Base-by-base conservation (phyloP, 2,888 invertebrate genomes). In the Thereva unica region DNA sequence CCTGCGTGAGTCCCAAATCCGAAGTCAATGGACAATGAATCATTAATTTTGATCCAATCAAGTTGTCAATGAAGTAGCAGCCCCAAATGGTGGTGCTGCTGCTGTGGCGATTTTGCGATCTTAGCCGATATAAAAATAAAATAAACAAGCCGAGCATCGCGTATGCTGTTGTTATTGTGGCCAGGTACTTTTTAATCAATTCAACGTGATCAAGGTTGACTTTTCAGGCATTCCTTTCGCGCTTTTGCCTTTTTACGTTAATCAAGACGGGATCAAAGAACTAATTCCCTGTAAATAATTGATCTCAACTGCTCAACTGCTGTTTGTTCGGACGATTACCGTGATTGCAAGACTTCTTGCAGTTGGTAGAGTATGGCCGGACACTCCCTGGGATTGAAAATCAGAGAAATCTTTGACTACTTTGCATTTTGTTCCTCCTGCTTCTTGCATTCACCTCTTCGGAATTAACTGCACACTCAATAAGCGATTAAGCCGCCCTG, bases 21-120 rank as follows among this genome's bases (percentile, higher is more conserved):
- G 61, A 50, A 41, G 35, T 50, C 61, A 61, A 61, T 61, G 61
- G 40, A 61, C 69, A 69, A 69, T 69, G 69, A 69, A 67, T 69
- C 67, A 69, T 69, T 69, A 69, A 69, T 69, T 69, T 69, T 67
- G 69, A 69, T 69, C 69, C 69, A 69, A 69, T 69, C 69, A 69
- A 69, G 65, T 66, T 69, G 69, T 69, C 69, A 69, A 69, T 69
- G 69, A 66, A 63, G 61, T 49, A 55, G 61, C 59, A 23, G 23
- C 23, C 23, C 23, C 23, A 23, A 23, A 23, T 23, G 23, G 23
- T 23, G 23, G 23, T 23, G 23, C 23, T 23, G 23, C 23, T 23
- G 23, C 23, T 23, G 23, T 23, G 23, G 23, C 23, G 23, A 23
- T 23, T 23, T 23, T 23, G 23, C 23, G 23, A 23, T 23, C 23